Conservation (phyloP, 92 coral and sea anemone species). For the Phenganax stokvisi region DNA sequence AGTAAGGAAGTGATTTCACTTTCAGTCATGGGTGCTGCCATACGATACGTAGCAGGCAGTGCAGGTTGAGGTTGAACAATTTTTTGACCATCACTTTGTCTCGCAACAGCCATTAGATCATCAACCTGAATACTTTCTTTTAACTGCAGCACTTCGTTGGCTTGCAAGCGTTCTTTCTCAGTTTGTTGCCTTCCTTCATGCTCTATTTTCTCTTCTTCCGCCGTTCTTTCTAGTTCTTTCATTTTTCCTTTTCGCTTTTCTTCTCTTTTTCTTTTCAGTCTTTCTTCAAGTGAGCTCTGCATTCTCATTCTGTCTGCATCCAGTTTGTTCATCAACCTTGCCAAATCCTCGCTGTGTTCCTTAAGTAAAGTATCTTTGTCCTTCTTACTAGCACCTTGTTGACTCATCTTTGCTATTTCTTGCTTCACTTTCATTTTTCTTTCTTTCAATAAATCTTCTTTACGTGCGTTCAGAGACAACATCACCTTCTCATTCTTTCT, state of each 20-base stretch:
- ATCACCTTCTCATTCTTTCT: slow-evolving; percentile 92
- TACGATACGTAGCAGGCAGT: slow-evolving; percentile 88
- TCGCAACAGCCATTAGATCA: slow-evolving; percentile 76
- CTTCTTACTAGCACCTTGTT: slow-evolving; percentile 83
- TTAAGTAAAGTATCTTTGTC: slow-evolving; percentile 87
- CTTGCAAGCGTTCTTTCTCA: slow-evolving; percentile 74
- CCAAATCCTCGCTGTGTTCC: slow-evolving; percentile 95
- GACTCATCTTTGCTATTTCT: slow-evolving; percentile 76
- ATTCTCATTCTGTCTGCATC: slow-evolving; percentile 98
- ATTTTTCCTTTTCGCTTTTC: slow-evolving; percentile 73
- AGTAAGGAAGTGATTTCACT: slow-evolving; percentile 81
- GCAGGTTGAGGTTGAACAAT: slow-evolving; percentile 32
- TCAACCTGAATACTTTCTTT: slow-evolving; percentile 96
- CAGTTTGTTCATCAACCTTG: slow-evolving; percentile 95
- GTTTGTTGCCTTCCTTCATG: slow-evolving; percentile 77
- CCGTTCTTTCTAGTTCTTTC: slow-evolving; percentile 54
- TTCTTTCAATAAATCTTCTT: slow-evolving; percentile 86
- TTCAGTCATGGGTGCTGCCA: slow-evolving; percentile 94
- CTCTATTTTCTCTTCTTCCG: slow-evolving; percentile 77
- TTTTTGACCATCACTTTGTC: slow-evolving; percentile 71
- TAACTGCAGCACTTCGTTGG: slow-evolving; percentile 61
- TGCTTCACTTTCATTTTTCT: slow-evolving; percentile 91
- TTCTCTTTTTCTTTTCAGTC: slow-evolving; percentile 76
- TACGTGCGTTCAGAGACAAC: slow-evolving; percentile 84
- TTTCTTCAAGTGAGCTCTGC: slow-evolving; percentile 97